phyloP scores from a whole-genome alignment of 2,113 vertebrate genomes.

The Cathartes aura region DNA sequence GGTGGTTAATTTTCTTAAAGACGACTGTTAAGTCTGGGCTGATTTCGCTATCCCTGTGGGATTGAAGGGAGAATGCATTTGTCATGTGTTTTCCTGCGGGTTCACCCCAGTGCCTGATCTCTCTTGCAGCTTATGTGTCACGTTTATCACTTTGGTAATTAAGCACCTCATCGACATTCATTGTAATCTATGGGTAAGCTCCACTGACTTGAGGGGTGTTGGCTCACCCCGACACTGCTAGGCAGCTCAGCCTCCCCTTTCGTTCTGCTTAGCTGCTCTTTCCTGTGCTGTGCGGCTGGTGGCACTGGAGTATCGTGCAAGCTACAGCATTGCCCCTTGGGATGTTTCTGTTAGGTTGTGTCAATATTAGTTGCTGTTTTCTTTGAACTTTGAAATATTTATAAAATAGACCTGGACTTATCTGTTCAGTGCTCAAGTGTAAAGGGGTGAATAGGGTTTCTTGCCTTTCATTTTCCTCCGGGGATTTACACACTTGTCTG shows the following conservation, averaged over 20 bases:
- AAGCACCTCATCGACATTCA: accelerated
- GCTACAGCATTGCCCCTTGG: background rate
- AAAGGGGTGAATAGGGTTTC: background rate
- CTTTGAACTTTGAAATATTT: background rate
- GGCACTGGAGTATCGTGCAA: background rate
- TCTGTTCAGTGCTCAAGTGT: background rate
- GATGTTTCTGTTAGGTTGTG: background rate
- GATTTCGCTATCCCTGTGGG: background rate
- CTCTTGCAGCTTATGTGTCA: accelerated
- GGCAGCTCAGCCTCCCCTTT: background rate
- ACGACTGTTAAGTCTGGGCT: background rate
- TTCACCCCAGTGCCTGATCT: background rate
- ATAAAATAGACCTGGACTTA: background rate
- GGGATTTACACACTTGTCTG: background rate
- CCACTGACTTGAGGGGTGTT: background rate
- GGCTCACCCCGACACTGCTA: accelerated
- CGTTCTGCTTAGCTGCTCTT: background rate
- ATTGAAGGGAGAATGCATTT: background rate
- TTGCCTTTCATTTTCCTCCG: background rate
- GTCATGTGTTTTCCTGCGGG: background rate
- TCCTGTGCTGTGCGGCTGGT: background rate
- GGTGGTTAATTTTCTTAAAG: background rate
- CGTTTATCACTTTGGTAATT: background rate
- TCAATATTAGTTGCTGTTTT: background rate
- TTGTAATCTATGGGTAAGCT: background rate